Evolutionary conservation across 2,797 vertebrate species (phyloP), one percentile per base, ranked within the genome.

Genomic region (Orientallactaga sibirica): DNA sequence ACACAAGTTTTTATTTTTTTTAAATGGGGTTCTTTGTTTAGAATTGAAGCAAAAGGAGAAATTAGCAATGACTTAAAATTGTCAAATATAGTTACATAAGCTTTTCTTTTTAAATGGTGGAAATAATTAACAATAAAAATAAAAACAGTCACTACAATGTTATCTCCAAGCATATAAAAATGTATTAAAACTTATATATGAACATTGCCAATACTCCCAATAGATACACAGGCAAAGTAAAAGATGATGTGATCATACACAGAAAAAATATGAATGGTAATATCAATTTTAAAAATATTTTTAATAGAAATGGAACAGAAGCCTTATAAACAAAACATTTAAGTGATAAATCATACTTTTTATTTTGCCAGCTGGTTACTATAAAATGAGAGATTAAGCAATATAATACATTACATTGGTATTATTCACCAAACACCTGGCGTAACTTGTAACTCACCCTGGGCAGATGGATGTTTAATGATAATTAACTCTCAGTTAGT

Each of bases 401-500:
- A 66, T 74, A 79, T 83, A 88, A 94, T 83, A 86, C 83, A 86
- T 37, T 88, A 19, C 48, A 64, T 94, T 88, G 55, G 62, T 76
- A 86, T 83, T 77, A 76, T 75, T 91, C 84, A 91, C 80, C 68
- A 80, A 66, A 76, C 64, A 84, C 73, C 61, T 93, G 76, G 64
- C 41, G 33, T 76, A 91, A 83, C 68, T 88, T 87, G 33, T 71
- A 77, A 79, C 68, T 92, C 70, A 73, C 33, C 33, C 48, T 48
- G 29, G 15, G 33, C 25, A 33, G 77, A 48, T 48, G 67, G 29
- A 22, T 94, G 86, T 74, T 88, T 70, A 68, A 61, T 62, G 76
- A 94, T 74, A 92, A 92, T 89, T 81, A 77, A 88, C 74, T 84
- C 76, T 86, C 77, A 79, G 68, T 7, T 37, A 89, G 62, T 95